phyloP scores from a whole-genome alignment of 1,140 invertebrate species.

The Brachionus sp. region DNA sequence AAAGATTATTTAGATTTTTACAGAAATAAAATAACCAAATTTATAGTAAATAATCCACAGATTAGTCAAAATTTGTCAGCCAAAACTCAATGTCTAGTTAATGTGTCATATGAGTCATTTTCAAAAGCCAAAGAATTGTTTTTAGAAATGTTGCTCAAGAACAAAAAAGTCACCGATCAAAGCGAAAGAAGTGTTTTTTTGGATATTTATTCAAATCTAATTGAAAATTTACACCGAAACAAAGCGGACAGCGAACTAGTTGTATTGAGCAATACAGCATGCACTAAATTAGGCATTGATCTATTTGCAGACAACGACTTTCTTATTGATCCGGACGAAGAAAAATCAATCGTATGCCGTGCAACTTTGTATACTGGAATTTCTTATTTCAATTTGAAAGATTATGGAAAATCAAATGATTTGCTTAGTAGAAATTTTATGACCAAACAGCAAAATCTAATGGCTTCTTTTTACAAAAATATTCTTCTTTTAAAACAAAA shows the following conservation, averaged over 20 bases:
- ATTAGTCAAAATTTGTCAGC: background rate
- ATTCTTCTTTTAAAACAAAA: background rate
- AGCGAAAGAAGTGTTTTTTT: background rate
- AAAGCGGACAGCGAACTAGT: background rate
- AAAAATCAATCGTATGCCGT: background rate
- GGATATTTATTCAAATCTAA: background rate
- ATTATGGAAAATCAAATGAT: constrained; percentile 10
- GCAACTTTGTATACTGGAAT: constrained; percentile 13
- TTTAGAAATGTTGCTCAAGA: background rate
- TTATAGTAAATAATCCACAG: background rate
- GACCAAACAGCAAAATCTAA: background rate
- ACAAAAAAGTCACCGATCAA: background rate
- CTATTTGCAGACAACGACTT: background rate
- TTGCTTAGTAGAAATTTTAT: background rate
- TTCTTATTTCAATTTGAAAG: constrained; percentile 7
- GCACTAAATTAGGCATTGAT: background rate
- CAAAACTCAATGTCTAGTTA: background rate
- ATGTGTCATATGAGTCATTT: constrained; percentile 9
- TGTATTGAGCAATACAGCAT: background rate
- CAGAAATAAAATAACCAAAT: constrained; percentile 18
- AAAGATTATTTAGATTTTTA: constrained; percentile 14
- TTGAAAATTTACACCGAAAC: constrained; percentile 1
- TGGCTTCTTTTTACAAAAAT: constrained; percentile 26
- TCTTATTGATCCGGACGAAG: background rate
- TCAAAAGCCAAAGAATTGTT: constrained; percentile 7